A percentile compares a stretch with the other conserved stretches of the same genome.
These are phyloP conservation scores for Brachionus koreanus DNA, from an alignment of 1,140 invertebrate species.

Conservation along the genomic window DNA sequence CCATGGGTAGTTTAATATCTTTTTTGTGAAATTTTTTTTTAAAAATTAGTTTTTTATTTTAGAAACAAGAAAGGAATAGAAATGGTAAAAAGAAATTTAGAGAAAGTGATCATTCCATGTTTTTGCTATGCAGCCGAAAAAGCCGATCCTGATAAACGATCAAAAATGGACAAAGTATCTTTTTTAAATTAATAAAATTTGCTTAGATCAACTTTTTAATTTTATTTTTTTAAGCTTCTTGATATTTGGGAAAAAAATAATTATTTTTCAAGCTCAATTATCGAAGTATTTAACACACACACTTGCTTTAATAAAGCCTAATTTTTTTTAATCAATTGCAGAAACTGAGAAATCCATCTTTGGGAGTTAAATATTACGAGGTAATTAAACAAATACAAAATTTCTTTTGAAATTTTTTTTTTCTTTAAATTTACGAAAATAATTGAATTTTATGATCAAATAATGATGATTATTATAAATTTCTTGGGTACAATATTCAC, in stretches of 20 bases:
- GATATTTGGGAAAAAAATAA: conserved; percentile 93
- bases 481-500: too few relatives aligned
- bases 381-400: conserved; percentile 44
- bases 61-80: conserved; percentile 46
- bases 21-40: neutral
- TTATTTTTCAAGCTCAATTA: conserved; percentile 67
- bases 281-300: conserved; percentile 21
- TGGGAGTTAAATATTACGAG: conserved; percentile 50
- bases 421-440: too few relatives aligned
- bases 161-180: conserved; percentile 78
- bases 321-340: conserved; percentile 49
- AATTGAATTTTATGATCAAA: too few relatives aligned
- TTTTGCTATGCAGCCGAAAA: conserved; percentile 83
- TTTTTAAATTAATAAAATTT: too few relatives aligned
- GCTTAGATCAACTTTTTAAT: too few relatives aligned
- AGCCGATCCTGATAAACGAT: conserved; percentile 75
- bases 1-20: conserved; percentile 63
- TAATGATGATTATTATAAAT: too few relatives aligned
- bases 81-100: conserved; percentile 88
- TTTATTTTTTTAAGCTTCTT: too few relatives aligned
- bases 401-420: too few relatives aligned
- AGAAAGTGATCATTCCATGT: conserved; percentile 89
- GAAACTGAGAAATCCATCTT: conserved; percentile 58
- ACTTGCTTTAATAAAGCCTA: conserved; percentile 27
- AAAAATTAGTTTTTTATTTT: conserved; percentile 11